A percentile compares a stretch with the other conserved stretches of the same genome.
These are phyloP conservation scores for Oreochromis aureus DNA, from an alignment of 2,113 vertebrate genomes.

Conservation along the genomic window DNA sequence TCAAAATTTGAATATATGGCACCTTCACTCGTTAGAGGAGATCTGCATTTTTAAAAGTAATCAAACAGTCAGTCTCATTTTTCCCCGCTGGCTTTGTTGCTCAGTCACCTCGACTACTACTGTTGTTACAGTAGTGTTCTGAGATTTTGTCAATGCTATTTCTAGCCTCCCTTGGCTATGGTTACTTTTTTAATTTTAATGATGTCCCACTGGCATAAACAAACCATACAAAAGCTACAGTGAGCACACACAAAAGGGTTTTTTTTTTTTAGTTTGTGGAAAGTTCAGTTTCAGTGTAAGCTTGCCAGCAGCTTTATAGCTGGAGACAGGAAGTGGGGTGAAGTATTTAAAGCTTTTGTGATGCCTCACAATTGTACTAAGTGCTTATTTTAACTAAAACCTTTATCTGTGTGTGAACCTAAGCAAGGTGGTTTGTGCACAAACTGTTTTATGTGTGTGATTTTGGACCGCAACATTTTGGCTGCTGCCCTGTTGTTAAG, in stretches of 20 bases:
- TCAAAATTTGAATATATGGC: not conserved
- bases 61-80: not conserved
- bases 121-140: not conserved
- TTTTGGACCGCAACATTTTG: not conserved
- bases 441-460: not conserved
- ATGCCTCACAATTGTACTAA: not conserved
- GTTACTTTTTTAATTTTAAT: conserved; percentile 60
- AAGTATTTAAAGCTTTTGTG: not conserved
- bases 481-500: not conserved
- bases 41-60: not conserved
- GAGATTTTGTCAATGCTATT: conserved; percentile 46
- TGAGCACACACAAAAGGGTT: not conserved
- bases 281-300: not conserved
- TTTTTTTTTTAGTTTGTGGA: not conserved
- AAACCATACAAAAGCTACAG: not conserved
- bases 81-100: not conserved
- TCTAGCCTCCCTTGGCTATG: conserved; percentile 40
- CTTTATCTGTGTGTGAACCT: not conserved
- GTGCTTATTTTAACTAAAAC: not conserved
- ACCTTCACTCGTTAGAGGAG: not conserved
- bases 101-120: conserved; percentile 4
- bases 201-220: conserved; percentile 49
- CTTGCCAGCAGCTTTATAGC: not conserved
- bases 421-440: not conserved
- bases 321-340: not conserved